phyloP scores from a whole-genome alignment of 2,797 vertebrate species.

The Silurus lanzhouensis region DNA sequence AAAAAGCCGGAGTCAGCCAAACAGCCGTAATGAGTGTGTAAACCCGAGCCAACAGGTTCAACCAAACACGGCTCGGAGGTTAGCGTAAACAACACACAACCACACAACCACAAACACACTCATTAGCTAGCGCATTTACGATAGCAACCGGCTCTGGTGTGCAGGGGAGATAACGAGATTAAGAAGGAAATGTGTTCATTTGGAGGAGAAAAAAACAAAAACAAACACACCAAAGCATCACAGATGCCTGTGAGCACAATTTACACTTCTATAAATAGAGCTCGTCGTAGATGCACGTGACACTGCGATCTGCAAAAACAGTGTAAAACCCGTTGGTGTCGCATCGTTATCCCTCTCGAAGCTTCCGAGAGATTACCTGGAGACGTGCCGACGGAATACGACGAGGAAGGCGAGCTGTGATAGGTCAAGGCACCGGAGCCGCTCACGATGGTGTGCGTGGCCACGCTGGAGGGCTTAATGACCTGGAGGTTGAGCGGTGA shows the following conservation, averaged over 20 bases:
- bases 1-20: slow-evolving; percentile 41
- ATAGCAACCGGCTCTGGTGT: slow-evolving; percentile 7
- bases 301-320: slow-evolving; percentile 24
- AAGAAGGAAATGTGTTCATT: slow-evolving; percentile 42
- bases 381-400: slow-evolving; percentile 83
- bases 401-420: slow-evolving; percentile 86
- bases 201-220: slow-evolving; percentile 6
- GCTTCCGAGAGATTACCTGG: slow-evolving; percentile 78
- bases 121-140: slow-evolving; percentile 44
- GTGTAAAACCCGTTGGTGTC: background rate
- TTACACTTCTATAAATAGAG: slow-evolving; percentile 57
- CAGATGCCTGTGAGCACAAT: slow-evolving; percentile 25
- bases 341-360: too few relatives aligned
- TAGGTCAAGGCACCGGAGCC: slow-evolving; percentile 88
- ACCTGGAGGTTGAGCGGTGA: slow-evolving; percentile 90
- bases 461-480: slow-evolving; percentile 80
- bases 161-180: slow-evolving; percentile 38
- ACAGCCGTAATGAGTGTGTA: slow-evolving; percentile 43
- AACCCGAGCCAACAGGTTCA: slow-evolving; percentile 53
- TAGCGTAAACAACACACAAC: slow-evolving; percentile 31
- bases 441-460: slow-evolving; percentile 82
- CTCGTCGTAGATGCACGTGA: slow-evolving; percentile 45
- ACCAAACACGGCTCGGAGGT: slow-evolving; percentile 45
- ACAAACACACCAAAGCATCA: background rate
- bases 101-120: slow-evolving; percentile 26